Evolutionary conservation across 2,113 vertebrate genomes (phyloP).

Genomic region (Semicossyphus pulcher): DNA sequence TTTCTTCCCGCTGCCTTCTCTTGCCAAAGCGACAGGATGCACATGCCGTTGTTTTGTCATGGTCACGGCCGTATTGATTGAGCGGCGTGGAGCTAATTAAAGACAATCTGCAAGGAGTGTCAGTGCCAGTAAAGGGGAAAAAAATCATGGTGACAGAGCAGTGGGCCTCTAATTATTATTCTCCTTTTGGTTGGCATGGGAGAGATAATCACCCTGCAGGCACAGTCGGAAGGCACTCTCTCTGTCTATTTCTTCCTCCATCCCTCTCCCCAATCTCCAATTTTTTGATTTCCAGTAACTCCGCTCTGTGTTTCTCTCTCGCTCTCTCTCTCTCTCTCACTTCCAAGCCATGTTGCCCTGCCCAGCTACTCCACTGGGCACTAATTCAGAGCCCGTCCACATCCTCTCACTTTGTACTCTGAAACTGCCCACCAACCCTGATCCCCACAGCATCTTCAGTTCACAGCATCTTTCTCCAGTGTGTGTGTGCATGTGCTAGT

Average conservation of each 20-base stretch:
- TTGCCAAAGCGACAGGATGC: conserved; percentile 43
- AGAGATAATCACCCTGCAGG: conserved; percentile 73
- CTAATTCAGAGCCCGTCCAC: conserved; percentile 62
- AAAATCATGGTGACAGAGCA: conserved; percentile 68
- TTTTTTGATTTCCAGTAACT: conserved; percentile 65
- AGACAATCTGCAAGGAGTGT: conserved; percentile 71
- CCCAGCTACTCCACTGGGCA: conserved; percentile 49
- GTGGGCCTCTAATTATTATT: conserved; percentile 75
- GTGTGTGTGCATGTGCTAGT: conserved; percentile 6
- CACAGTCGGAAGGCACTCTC: conserved; percentile 39
- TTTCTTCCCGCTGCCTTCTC: conserved; percentile 42
- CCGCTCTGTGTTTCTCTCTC: conserved; percentile 22
- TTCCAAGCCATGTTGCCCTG: conserved; percentile 23
- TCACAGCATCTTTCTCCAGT: conserved; percentile 17
- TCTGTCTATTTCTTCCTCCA: conserved; percentile 47
- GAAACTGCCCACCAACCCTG: conserved; percentile 50
- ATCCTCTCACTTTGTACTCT: conserved; percentile 63
- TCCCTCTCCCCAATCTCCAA: conserved; percentile 47
- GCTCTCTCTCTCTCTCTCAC: conserved; percentile 16
- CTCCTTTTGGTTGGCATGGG: conserved; percentile 67
- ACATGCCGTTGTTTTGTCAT: conserved; percentile 70
- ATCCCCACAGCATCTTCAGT: conserved; percentile 47
- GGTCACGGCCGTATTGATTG: conserved; percentile 73
- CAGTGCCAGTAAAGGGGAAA: conserved; percentile 59
- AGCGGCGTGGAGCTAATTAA: conserved; percentile 77